These are phyloP conservation scores for Cerceris rybyensis DNA, from an alignment of 2,888 invertebrate species.

Conservation along the genomic window DNA sequence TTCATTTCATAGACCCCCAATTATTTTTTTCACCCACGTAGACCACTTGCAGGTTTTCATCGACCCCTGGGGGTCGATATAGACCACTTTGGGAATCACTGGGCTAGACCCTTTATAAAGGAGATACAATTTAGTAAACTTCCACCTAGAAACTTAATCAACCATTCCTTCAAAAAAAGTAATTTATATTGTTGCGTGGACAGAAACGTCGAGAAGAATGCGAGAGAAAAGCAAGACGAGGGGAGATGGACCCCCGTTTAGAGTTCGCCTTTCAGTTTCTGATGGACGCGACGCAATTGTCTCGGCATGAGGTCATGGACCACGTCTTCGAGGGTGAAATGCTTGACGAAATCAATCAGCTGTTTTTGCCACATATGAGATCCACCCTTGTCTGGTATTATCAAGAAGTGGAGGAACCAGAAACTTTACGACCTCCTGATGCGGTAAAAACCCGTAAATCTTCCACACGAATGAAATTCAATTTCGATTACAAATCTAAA, in stretches of 20 bases:
- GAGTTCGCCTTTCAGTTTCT: conserved; percentile 95
- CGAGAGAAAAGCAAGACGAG: conserved; percentile 93
- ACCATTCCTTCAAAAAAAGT: too few species aligned
- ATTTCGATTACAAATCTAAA: neutral
- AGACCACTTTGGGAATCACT: too few species aligned
- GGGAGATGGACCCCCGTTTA: conserved; percentile 95
- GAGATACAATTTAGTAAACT: too few species aligned
- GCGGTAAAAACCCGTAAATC: conserved; percentile 68
- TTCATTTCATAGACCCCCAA: too few species aligned
- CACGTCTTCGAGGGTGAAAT: conserved; percentile 95
- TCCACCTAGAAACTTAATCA: too few species aligned
- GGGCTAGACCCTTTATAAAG: too few species aligned
- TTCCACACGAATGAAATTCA: neutral
- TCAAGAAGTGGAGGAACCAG: conserved; percentile 91
- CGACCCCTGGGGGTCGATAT: too few species aligned
- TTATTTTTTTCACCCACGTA: too few species aligned
- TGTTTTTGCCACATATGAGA: conserved; percentile 92
- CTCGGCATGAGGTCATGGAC: conserved; percentile 93
- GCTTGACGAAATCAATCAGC: conserved; percentile 94
- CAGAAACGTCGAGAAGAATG: conserved; percentile 93
- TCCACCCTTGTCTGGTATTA: conserved; percentile 94
- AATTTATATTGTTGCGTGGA: too few species aligned
- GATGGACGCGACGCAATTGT: conserved; percentile 91
- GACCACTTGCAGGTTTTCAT: too few species aligned
- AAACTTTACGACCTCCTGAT: conserved; percentile 79